Evolutionary conservation across 2,113 vertebrate species (phyloP), one percentile per base, ranked within the genome.

Genomic region (Alligator mississippiensis): DNA sequence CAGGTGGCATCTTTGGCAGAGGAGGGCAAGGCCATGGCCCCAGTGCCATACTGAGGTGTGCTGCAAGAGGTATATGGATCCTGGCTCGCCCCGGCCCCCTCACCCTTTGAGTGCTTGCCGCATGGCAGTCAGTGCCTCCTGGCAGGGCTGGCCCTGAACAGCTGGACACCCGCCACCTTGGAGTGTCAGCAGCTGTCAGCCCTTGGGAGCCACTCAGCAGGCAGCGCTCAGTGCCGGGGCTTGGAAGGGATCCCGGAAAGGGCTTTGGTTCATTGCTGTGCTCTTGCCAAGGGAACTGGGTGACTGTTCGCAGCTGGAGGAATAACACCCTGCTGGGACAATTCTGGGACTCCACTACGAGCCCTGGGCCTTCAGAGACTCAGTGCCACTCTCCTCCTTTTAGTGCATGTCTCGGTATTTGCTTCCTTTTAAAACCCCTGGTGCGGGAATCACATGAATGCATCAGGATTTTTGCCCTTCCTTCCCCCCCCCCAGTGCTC

Each of bases 121-220:
- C 27, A 4, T 1, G 4, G 11, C 1, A 14, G 4, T 61, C 16
- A 2, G 12, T 12, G 5, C 21, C 30, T 11, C 34, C 30, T 34
- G 30, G 70, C 70, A 47, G 70, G 30, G 19, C 19, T 30, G 9
- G 21, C 30, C 70, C 34, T 3, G 70, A 72, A 38, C 21, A 19
- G 75, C 66, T 57, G 75, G 75, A 55, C 2, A 28, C 17, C 27
- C 12, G 75, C 55, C 27, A n/a, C 55, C 11, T 15, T 11, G 12
- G 28, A 11, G 28, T 57, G 27, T 9, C 55, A 57, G 75, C 47
- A 24, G 25, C 54, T 27, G 5, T 30, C 47, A 28, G 54, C 54
- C 27, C 75, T n/a, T 18, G 22, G 27, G 25, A 28, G 74, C 54
- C 5, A 28, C 9, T 13, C 30, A 47, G 24, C 74, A 47, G 25